phyloP scores from a whole-genome alignment of 2,797 vertebrate genomes.

The Buceros bicornis region DNA sequence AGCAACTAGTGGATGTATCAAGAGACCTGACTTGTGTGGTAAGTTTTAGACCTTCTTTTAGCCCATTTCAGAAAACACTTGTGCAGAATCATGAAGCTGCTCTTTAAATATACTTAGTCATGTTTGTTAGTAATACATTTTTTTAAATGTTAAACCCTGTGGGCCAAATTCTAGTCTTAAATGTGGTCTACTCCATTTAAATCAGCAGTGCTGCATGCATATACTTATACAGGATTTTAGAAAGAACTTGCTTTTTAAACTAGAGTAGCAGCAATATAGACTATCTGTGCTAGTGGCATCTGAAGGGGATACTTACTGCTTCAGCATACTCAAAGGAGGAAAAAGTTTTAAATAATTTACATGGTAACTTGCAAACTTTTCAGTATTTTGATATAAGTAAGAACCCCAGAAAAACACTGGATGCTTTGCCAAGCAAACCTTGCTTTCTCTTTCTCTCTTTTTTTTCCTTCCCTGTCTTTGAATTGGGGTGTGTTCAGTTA shows the following conservation, averaged over 20 bases:
- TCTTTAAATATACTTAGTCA: constrained; percentile 71
- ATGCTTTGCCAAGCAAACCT: constrained; percentile 72
- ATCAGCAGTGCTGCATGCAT: constrained; percentile 73
- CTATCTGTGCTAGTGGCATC: constrained; percentile 66
- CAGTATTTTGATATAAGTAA: constrained; percentile 61
- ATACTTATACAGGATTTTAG: constrained; percentile 58
- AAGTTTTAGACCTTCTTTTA: constrained; percentile 87
- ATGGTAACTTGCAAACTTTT: constrained; percentile 80
- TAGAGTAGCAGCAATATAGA: constrained; percentile 57
- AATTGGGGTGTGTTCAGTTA: constrained; percentile 38
- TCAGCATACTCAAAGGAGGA: constrained; percentile 58
- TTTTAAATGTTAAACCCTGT: constrained; percentile 60
- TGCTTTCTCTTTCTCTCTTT: not conserved
- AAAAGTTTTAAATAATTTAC: constrained; percentile 45
- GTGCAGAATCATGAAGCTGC: constrained; percentile 73
- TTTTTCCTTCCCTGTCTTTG: not conserved
- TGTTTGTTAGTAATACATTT: constrained; percentile 71
- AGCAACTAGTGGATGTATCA: constrained; percentile 89
- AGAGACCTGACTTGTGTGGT: constrained; percentile 97
- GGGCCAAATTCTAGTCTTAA: constrained; percentile 71
- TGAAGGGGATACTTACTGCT: constrained; percentile 57
- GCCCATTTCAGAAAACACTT: constrained; percentile 75
- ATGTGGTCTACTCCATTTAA: constrained; percentile 68
- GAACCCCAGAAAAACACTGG: constrained; percentile 55
- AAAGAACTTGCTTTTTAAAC: constrained; percentile 61